phyloP scores from a whole-genome alignment of 2,888 invertebrate species.

The Notodonta dromedarius region DNA sequence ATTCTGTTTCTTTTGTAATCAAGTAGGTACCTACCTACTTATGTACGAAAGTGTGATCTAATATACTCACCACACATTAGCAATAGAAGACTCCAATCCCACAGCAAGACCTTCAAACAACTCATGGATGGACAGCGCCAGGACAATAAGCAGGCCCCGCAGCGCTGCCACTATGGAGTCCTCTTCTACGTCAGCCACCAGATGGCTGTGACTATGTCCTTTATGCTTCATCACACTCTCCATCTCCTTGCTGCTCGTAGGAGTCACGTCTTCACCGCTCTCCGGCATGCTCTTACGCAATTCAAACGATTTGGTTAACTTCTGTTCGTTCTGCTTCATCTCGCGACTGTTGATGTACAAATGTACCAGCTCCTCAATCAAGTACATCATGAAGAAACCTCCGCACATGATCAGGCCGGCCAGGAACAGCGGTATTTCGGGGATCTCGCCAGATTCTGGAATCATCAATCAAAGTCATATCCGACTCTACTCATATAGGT shows the following conservation, averaged over 20 bases:
- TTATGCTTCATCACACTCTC: conserved; percentile 42
- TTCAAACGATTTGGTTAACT: conserved; percentile 66
- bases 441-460: conserved; percentile 73
- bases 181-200: conserved; percentile 51
- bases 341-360: conserved; percentile 85
- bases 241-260: conserved; percentile 34
- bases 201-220: conserved; percentile 68
- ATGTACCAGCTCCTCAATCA: conserved; percentile 91
- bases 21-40: no score
- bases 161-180: conserved; percentile 80
- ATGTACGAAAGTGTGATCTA: not conserved
- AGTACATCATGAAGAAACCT: conserved; percentile 90
- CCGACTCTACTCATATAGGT: no score
- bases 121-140: conserved; percentile 91
- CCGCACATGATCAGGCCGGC: conserved; percentile 90
- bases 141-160: conserved; percentile 90
- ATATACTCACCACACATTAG: conserved; percentile 71
- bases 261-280: conserved; percentile 24
- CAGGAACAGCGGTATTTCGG: conserved; percentile 85
- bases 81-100: conserved; percentile 88
- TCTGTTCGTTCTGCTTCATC: conserved; percentile 58
- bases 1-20: no score
- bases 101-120: conserved; percentile 94
- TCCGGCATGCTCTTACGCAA: conserved; percentile 68
- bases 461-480: no score